These are phyloP conservation scores for Argyrosomus japonicus DNA, from an alignment of 2,113 vertebrate species.

Conservation along the genomic window DNA sequence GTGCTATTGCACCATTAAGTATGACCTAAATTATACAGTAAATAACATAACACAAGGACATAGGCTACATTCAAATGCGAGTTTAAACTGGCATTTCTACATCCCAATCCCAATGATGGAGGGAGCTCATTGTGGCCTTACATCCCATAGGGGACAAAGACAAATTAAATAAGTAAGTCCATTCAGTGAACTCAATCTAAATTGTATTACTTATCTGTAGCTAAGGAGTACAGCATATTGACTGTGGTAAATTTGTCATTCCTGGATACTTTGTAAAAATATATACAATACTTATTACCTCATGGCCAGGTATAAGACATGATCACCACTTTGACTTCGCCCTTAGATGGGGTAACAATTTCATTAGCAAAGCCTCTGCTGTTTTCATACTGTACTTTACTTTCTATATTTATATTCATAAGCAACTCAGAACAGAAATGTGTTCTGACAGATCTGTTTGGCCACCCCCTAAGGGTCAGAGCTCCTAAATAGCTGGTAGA, in stretches of 20 bases:
- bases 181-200: background rate
- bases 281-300: background rate
- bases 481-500: slow-evolving; percentile 4
- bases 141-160: background rate
- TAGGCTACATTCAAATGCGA: background rate
- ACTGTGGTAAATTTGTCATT: background rate
- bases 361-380: background rate
- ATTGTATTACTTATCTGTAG: too few relatives aligned
- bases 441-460: slow-evolving; percentile 15
- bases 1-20: background rate
- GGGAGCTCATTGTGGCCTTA: background rate
- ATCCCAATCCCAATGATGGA: background rate
- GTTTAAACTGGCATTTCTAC: background rate
- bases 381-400: background rate
- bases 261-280: background rate
- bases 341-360: background rate
- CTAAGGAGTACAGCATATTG: background rate
- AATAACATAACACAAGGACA: background rate
- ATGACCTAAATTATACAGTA: background rate
- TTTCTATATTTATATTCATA: background rate
- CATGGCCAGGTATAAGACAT: background rate
- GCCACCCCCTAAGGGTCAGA: background rate
- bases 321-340: background rate
- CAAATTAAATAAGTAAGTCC: background rate
- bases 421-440: background rate